phyloP scores from a whole-genome alignment of 2,888 invertebrate genomes.

The Carabus problematicus region DNA sequence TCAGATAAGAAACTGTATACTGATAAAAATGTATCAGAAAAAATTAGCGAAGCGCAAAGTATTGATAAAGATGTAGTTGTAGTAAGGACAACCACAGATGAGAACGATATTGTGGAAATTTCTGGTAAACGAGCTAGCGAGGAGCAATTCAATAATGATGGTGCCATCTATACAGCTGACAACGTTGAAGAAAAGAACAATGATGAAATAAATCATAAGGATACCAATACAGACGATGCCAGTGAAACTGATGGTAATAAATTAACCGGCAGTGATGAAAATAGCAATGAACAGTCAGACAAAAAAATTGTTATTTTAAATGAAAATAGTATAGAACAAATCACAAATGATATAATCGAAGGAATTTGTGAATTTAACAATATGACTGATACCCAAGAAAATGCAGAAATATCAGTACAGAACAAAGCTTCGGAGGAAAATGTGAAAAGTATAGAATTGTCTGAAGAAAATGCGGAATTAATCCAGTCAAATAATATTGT shows the following conservation, averaged over 20 bases:
- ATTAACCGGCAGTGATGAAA: not conserved
- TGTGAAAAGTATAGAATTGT: not conserved
- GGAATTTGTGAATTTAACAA: not conserved
- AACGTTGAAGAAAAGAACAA: not conserved
- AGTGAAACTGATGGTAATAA: constrained; percentile 1
- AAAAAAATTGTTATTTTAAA: not conserved
- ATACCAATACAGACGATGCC: constrained; percentile 1
- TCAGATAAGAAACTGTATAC: constrained; percentile 3
- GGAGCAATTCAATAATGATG: not conserved
- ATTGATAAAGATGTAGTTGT: not conserved
- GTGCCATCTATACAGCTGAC: not conserved
- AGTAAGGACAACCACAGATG: not conserved
- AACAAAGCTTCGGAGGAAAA: not conserved
- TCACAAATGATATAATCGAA: not conserved
- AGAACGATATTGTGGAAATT: constrained; percentile 1
- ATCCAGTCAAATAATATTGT: not conserved
- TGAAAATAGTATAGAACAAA: constrained; percentile 1
- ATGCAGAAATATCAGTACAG: constrained; percentile 6
- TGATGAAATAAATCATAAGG: not conserved
- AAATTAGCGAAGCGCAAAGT: constrained; percentile 7
- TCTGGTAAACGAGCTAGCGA: not conserved
- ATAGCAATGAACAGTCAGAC: not conserved
- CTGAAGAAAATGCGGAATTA: not conserved
- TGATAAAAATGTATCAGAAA: not conserved
- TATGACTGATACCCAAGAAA: constrained; percentile 1